These are phyloP conservation scores for Nyctibius bracteatus DNA, from an alignment of 2,113 vertebrate genomes.

Conservation along the genomic window DNA sequence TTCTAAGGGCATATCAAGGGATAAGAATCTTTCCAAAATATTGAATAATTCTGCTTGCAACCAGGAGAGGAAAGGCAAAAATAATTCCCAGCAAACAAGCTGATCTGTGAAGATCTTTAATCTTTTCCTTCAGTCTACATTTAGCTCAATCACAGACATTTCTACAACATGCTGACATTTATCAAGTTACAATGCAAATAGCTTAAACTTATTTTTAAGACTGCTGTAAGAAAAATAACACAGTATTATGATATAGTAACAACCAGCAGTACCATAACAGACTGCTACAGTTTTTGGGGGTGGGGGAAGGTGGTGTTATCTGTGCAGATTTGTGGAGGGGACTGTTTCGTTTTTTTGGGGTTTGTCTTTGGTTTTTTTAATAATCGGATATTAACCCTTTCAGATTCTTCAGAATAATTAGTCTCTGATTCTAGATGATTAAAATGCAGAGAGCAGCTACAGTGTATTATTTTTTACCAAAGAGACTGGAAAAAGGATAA, in stretches of 20 bases:
- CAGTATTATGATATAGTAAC: background rate
- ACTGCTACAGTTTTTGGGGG: background rate
- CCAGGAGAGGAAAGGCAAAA: background rate
- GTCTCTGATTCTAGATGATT: background rate
- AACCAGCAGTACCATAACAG: background rate
- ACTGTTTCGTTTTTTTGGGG: no score
- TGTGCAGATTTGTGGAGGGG: background rate
- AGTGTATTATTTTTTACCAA: background rate
- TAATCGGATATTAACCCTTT: background rate
- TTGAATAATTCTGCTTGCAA: background rate
- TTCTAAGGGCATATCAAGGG: slow-evolving; percentile 21
- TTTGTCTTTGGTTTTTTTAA: background rate
- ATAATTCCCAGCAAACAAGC: background rate
- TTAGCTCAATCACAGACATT: background rate
- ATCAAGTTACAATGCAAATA: slow-evolving; percentile 18
- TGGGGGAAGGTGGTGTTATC: background rate
- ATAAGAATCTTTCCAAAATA: background rate
- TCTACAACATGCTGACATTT: background rate
- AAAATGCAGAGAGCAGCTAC: background rate
- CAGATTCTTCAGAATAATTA: background rate
- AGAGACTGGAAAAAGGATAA: background rate
- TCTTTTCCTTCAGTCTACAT: background rate
- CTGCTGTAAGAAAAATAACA: background rate
- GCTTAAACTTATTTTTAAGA: slow-evolving; percentile 19
- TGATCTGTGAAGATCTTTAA: background rate